A percentile compares a stretch with the other conserved stretches of the same genome.
phyloP scores from a whole-genome alignment of 2,888 invertebrate species.

The Drosophila mimetica region DNA sequence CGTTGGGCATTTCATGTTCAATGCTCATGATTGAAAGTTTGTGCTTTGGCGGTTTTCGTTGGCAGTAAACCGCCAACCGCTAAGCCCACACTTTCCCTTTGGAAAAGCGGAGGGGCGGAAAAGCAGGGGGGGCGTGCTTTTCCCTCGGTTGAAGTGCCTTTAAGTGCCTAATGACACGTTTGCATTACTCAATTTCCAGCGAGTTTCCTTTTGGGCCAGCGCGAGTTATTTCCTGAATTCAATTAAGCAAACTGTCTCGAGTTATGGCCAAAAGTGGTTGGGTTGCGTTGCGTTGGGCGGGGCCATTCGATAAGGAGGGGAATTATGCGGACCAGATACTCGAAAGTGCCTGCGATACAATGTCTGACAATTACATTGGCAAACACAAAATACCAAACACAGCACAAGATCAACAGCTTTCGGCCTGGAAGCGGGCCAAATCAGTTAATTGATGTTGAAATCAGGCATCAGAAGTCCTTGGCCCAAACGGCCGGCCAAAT shows the following conservation, averaged over 20 bases:
- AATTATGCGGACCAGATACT: constrained; percentile 8
- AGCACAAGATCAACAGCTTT: constrained; percentile 27
- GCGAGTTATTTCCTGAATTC: constrained; percentile 71
- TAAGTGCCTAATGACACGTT: constrained; percentile 76
- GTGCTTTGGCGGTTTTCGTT: constrained; percentile 70
- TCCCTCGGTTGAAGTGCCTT: constrained; percentile 57
- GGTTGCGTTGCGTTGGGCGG: too few relatives aligned
- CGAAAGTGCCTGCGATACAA: constrained; percentile 1
- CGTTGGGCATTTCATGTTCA: constrained; percentile 70
- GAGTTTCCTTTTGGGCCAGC: constrained; percentile 17
- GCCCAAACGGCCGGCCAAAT: constrained; percentile 8
- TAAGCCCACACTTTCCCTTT: constrained; percentile 20
- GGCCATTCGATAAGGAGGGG: constrained; percentile 7
- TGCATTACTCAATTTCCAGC: constrained; percentile 65
- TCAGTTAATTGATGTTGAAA: constrained; percentile 41
- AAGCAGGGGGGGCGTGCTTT: too few relatives aligned
- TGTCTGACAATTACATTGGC: constrained; percentile 15
- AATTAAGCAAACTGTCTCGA: constrained; percentile 67
- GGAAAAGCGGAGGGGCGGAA: constrained; percentile 13
- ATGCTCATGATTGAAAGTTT: constrained; percentile 75
- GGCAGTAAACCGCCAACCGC: constrained; percentile 56
- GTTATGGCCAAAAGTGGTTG: constrained; percentile 22
- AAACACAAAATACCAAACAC: constrained; percentile 4
- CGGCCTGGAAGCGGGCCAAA: constrained; percentile 22
- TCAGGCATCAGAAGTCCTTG: constrained; percentile 4